Base-by-base conservation (phyloP, 2,888 invertebrate genomes). In the Himalopsyche anomala region DNA sequence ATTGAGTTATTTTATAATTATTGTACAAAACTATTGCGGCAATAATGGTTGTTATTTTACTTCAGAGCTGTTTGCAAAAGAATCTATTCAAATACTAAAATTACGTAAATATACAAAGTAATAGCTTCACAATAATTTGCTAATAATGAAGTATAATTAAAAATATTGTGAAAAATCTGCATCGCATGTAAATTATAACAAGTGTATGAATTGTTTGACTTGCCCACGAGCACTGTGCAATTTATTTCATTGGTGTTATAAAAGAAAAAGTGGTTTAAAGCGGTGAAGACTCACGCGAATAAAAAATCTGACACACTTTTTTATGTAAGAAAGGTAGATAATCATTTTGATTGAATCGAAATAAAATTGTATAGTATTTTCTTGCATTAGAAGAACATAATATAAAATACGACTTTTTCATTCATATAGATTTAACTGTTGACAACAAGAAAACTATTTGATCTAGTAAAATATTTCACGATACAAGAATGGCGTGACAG, bases 261-360 rank as follows among this genome's bases (percentile, higher is more conserved):
- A 62, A 62, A 62, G 62, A 62, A 62, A 62, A 28, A 62, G 62
- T 62, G 62, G 62, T 62, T 62, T 62, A 62, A 62, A 6, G 11
- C 15, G 6, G 28, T 11, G 62, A 62, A 62, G 62, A 62, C 19
- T 19, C 62, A 62, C 62, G 62, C 62, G 62, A 62, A 28, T 62
- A 62, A 62, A 62, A 56, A 62, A 62, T 62, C 62, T 62, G 11
- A 19, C 62, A 62, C 62, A 62, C 28, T 62, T 62, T 62, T 62
- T 62, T 62, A 62, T 62, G 62, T 62, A 62, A 62, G 62, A 19
- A 62, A 62, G 62, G 62, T 19, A 62, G 5, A 62, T 62, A 62
- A 62, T 62, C 62, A 62, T 62, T 19, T 19, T 62, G 62, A 62
- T 62, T n/a, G 62, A 4, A 28, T 62, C 19, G 62, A 19, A 62